phyloP scores from a whole-genome alignment of 2,888 invertebrate species.

The Polydrusus pterygomalis region DNA sequence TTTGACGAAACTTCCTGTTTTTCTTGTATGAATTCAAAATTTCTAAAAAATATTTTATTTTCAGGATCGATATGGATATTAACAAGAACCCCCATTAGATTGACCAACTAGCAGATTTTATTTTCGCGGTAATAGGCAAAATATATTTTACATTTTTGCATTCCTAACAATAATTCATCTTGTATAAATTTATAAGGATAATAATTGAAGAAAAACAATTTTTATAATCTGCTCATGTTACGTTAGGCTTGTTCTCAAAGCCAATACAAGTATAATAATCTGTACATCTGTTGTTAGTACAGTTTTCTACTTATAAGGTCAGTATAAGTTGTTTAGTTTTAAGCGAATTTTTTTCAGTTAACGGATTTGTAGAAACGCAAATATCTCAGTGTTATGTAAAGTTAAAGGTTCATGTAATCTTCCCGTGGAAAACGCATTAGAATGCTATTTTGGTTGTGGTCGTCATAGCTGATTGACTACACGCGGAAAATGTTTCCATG shows the following conservation, averaged over 20 bases:
- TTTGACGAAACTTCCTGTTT: too few relatives aligned
- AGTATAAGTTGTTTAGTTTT: background rate
- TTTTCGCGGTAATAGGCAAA: conserved; percentile 13
- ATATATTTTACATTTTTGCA: conserved; percentile 15
- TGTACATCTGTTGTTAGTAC: background rate
- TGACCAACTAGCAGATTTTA: conserved; percentile 7
- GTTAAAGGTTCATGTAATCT: too few relatives aligned
- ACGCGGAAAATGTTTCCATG: too few relatives aligned
- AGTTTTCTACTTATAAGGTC: background rate
- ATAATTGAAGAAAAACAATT: background rate
- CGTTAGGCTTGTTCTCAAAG: background rate
- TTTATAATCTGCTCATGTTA: background rate
- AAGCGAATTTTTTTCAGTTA: background rate
- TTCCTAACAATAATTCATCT: background rate
- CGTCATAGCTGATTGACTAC: too few relatives aligned
- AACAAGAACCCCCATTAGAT: conserved; percentile 55
- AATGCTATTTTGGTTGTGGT: too few relatives aligned
- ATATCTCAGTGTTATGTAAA: too few relatives aligned
- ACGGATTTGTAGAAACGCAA: background rate
- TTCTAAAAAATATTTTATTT: conserved; percentile 39
- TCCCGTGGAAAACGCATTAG: too few relatives aligned
- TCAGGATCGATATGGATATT: conserved; percentile 68
- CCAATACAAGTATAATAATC: background rate
- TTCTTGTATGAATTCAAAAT: background rate
- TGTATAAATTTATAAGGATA: conserved; percentile 10